Conservation (phyloP, 2,797 vertebrate species). For the Acipenser transmontanus region DNA sequence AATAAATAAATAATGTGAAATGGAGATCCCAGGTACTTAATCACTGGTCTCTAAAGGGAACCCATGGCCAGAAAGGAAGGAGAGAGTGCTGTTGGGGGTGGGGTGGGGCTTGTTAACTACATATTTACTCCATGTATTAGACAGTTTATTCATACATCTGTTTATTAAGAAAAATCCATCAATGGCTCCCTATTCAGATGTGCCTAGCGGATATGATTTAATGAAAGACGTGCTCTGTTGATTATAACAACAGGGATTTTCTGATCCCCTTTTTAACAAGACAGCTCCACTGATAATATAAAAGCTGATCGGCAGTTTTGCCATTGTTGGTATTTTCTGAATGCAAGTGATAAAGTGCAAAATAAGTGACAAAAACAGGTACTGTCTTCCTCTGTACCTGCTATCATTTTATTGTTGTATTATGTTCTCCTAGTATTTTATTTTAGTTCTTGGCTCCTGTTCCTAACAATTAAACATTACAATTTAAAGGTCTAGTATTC, state of each 20-base stretch:
- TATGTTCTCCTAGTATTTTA: too few relatives aligned
- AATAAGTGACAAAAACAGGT: background rate
- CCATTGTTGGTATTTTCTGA: too few relatives aligned
- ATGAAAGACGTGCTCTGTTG: background rate
- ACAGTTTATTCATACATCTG: slow-evolving; percentile 17
- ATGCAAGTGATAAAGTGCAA: too few relatives aligned
- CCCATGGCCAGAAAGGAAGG: slow-evolving; percentile 10
- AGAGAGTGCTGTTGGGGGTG: slow-evolving; percentile 17
- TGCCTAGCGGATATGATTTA: background rate
- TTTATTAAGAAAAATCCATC: slow-evolving; percentile 7
- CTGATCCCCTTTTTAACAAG: too few relatives aligned
- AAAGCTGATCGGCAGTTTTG: too few relatives aligned
- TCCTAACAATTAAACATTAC: too few relatives aligned
- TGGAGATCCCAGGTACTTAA: slow-evolving; percentile 23
- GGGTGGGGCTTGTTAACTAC: slow-evolving; percentile 19
- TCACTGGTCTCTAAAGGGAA: slow-evolving; percentile 10
- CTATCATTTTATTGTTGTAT: background rate
- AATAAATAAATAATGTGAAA: slow-evolving; percentile 61
- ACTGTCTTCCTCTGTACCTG: background rate
- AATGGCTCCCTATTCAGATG: slow-evolving; percentile 12
- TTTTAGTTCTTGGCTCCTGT: too few relatives aligned
- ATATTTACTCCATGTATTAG: slow-evolving; percentile 9
- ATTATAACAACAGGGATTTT: background rate
- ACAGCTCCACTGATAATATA: too few relatives aligned
- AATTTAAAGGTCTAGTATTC: too few relatives aligned